These are phyloP conservation scores for Nasonia longicornis DNA, from an alignment of 1,140 invertebrate species.

Conservation along the genomic window DNA sequence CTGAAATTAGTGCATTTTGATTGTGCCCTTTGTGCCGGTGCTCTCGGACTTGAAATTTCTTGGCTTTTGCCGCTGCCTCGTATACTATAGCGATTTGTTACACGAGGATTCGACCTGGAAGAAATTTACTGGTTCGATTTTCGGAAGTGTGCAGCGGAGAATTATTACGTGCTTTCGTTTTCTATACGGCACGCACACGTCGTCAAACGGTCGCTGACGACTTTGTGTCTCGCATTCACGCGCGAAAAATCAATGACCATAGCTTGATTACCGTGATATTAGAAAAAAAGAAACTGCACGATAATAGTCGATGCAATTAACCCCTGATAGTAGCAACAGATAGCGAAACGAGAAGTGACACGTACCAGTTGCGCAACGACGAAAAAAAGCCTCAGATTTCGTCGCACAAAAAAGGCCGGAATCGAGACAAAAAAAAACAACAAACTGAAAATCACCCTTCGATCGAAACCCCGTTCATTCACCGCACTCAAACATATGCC, in stretches of 20 bases:
- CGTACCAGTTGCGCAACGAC: neutral
- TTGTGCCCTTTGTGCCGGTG: conserved; percentile 1
- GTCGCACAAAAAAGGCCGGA: neutral
- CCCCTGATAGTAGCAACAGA: neutral
- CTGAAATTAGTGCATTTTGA: conserved; percentile 43
- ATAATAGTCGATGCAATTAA: too few species aligned
- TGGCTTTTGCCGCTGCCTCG: neutral
- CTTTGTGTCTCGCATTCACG: neutral
- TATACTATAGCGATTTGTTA: neutral
- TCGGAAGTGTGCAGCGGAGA: neutral
- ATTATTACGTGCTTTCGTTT: neutral
- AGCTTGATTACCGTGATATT: too few species aligned
- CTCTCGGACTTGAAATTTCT: conserved; percentile 7
- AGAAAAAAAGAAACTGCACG: neutral
- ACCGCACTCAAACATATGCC: conserved; percentile 15
- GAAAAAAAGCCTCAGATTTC: neutral
- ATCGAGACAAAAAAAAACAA: neutral
- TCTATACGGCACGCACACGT: neutral
- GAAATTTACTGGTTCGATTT: conserved; percentile 33
- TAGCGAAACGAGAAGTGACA: neutral
- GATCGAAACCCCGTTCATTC: neutral
- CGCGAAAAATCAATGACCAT: too few species aligned
- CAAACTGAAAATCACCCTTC: conserved; percentile 20
- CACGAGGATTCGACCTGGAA: conserved; percentile 1
- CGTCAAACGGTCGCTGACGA: too few species aligned